A percentile compares a stretch with the other conserved stretches of the same genome.
Conservation (phyloP, 37 sponge, comb jelly and placozoan species). For the Hormiphora californensis region DNA sequence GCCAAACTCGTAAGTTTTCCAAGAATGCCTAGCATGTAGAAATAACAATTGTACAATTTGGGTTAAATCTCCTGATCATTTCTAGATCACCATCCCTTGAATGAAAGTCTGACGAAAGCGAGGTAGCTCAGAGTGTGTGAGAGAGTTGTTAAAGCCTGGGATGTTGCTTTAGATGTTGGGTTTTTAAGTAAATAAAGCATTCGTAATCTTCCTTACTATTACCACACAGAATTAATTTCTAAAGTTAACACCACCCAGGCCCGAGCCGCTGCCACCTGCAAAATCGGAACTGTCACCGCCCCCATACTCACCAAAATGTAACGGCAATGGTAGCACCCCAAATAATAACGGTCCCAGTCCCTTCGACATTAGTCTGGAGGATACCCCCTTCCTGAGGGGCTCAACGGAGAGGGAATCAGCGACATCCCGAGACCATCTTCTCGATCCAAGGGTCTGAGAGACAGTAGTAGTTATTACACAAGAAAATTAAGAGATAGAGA, state of each 20-base stretch:
- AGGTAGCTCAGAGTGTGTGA: neutral
- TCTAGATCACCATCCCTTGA: neutral
- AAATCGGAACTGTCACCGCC: neutral
- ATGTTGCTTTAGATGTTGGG: too few species aligned
- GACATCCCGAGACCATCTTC: constrained; percentile 6
- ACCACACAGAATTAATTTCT: too few species aligned
- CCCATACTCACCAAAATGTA: neutral
- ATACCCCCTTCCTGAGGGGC: neutral
- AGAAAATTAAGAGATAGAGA: too few species aligned
- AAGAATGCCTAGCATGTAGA: too few species aligned
- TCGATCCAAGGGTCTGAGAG: neutral
- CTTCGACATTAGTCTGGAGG: neutral
- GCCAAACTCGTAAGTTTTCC: neutral
- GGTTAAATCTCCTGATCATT: too few species aligned
- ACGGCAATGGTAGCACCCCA: too few species aligned
- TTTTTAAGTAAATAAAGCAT: too few species aligned
- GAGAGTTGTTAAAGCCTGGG: too few species aligned
- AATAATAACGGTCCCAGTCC: neutral
- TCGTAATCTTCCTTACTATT: too few species aligned
- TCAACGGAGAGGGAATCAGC: neutral
- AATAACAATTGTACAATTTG: too few species aligned
- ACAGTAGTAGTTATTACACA: too few species aligned
- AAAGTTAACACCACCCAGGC: neutral
- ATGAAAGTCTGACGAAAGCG: too few species aligned
- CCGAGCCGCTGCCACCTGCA: neutral